A percentile compares a stretch with the other conserved stretches of the same genome.
These are phyloP conservation scores for Colaptes auratus DNA, from an alignment of 2,113 vertebrate species.

Conservation along the genomic window DNA sequence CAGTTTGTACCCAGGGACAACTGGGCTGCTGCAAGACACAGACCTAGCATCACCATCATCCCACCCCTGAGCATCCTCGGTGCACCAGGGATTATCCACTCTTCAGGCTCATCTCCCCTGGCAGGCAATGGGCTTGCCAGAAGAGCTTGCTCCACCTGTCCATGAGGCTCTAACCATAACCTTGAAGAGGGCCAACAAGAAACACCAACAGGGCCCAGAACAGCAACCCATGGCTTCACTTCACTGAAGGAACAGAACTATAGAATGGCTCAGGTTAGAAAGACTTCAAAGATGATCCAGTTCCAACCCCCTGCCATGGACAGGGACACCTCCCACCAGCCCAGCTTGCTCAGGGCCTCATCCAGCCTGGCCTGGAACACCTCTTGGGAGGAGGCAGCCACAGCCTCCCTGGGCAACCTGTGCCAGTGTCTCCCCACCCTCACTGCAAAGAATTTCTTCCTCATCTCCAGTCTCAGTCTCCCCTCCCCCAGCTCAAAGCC, in stretches of 20 bases:
- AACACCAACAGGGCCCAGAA: neutral
- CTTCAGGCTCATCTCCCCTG: neutral
- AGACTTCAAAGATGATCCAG: too few species aligned
- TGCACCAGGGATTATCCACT: accelerated
- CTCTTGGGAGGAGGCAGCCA: too few species aligned
- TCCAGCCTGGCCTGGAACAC: too few species aligned
- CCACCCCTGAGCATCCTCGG: neutral
- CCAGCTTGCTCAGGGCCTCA: too few species aligned
- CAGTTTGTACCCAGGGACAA: neutral
- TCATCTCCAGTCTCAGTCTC: too few species aligned
- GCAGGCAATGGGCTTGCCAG: neutral
- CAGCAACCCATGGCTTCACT: accelerated
- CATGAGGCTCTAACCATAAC: neutral
- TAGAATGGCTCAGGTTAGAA: too few species aligned
- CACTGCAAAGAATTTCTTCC: too few species aligned
- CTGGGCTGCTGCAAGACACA: neutral
- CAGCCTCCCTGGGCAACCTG: too few species aligned
- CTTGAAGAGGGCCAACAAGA: neutral
- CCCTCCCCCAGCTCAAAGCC: too few species aligned
- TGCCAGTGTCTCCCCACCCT: too few species aligned
- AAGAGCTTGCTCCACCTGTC: neutral
- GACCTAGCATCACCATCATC: accelerated
- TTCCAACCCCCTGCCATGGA: too few species aligned
- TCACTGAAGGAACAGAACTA: neutral
- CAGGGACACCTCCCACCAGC: too few species aligned